Base-by-base conservation (phyloP, 2,888 invertebrate species). In the Microdon myrmicae region DNA sequence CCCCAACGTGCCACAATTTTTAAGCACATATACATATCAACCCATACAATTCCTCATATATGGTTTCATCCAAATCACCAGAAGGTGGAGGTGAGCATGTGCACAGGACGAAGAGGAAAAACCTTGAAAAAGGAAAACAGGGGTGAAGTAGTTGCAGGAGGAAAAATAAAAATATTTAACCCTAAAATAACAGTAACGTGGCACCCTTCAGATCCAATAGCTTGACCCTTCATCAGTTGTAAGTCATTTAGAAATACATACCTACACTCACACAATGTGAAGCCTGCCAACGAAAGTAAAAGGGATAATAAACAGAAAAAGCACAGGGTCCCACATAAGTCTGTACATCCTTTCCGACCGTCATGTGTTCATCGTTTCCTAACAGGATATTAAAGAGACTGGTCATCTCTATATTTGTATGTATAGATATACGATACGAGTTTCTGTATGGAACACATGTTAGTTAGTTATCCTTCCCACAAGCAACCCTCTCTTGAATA, bases 141-240 rank as follows among this genome's bases (percentile, higher is more conserved):
- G 34, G 20, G 45, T 29, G 49, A 56, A 56, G 17, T 4, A 41
- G 56, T 20, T 53, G 22, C 22, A 10, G 2, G 51, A 35, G 26
- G 25, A 45, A 55, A 45, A 39, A 12, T 43, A 29, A 56, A 64
- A 64, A 58, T 64, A 58, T 64, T 64, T 64, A 64, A 64, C 64
- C 64, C 64, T 64, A 64, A 64, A 64, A 64, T 64, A 64, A 51
- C 56, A 64, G 64, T 58, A 53, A 58, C 58, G 58, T 64, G 35
- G 58, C 58, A 64, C 64, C 58, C 64, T n/a, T n/a, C 64, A 64
- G 47, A 32, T 47, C 58, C 51, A 47, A 64, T 53, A 51, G 32
- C 64, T 64, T 64, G 64, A 64, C 64, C 64, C 64, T 64, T 64
- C 64, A 58, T 58, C 64, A 47, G 58, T 47, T 51, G 51, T 64